A percentile compares a stretch with the other conserved stretches of the same genome.
Conservation (phyloP, 37 sponge, comb jelly and placozoan genomes). For the Amphimedon queenslandica region DNA sequence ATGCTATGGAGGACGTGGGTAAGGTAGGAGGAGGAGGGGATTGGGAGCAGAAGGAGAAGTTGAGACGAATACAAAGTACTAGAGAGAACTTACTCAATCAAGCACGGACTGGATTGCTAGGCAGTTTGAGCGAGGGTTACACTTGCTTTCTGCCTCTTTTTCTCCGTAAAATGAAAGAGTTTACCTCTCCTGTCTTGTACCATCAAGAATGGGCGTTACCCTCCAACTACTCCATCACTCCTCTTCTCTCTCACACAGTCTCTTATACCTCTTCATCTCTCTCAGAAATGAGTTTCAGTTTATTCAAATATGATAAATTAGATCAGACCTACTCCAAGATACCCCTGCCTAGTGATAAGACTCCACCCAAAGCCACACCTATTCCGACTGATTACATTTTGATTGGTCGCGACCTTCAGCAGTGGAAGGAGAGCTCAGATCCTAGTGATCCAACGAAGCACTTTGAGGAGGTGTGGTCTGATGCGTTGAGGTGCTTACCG, state of each 20-base stretch:
- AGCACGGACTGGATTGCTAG: conserved; percentile 15
- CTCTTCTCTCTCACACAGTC: conserved; percentile 13
- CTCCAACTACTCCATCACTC: conserved; percentile 11
- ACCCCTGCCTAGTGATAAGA: no score
- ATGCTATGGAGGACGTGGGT: not conserved
- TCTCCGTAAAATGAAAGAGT: not conserved
- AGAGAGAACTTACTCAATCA: conserved; percentile 3
- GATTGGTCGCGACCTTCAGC: conserved; percentile 30
- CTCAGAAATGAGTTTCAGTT: conserved; percentile 13
- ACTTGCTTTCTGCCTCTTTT: conserved; percentile 3
- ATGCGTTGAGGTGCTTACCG: conserved; percentile 34
- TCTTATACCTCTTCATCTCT: not conserved
- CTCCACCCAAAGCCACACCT: no score
- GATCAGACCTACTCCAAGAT: no score
- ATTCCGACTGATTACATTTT: conserved; percentile 13
- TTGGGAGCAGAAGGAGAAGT: conserved; percentile 10
- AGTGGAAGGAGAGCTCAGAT: conserved; percentile 44
- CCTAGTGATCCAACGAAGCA: not conserved
- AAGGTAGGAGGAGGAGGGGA: not conserved
- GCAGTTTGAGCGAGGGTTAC: conserved; percentile 9
- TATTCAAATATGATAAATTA: conserved; percentile 2
- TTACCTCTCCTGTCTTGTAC: conserved; percentile 7
- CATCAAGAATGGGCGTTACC: conserved; percentile 7
- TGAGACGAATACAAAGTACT: conserved; percentile 5
- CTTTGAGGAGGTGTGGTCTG: conserved; percentile 17